Base-by-base conservation (phyloP, 2,888 invertebrate species). In the Athalia circularis region DNA sequence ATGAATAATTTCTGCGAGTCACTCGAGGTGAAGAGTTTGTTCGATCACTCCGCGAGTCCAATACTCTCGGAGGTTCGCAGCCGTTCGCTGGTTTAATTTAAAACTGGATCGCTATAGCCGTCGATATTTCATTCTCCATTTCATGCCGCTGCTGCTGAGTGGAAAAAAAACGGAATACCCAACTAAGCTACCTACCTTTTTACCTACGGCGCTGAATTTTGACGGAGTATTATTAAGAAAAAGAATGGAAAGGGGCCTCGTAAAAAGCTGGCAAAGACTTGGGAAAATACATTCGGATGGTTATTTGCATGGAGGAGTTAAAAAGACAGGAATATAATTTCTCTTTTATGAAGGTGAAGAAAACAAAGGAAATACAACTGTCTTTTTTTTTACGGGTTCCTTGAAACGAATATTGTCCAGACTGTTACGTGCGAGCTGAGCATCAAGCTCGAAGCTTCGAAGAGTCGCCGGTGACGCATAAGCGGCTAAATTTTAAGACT, bases 311-410 rank as follows among this genome's bases (percentile, higher is more conserved):
- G 57, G 52, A 13, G 47, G 59, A 59, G 45, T 57, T 59, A 13
- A 72, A 59, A 54, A 72, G 59, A 7, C 59, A 59, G 72, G 72
- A 47, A 72, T 72, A 54, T n/a, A 72, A 72, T 72, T 59, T 13
- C 47, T 45, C 59, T 57, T 59, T 59, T 59, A 72, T 72, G 45
- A 72, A 72, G 59, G 59, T 57, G 8, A 7, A 47, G 57, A 47
- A 59, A 72, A 59, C 57, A 72, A 72, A 72, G 45, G 54, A 15
- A 72, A 65, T 65, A 65, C 64, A 48, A 65, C 65, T 65, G 47
- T 65, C 65, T 65, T 48, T 29, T 29, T 29, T 29, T 65, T 52
- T 13, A 52, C 50, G 54, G 52, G 45, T 29, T 3, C 29, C 64
- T 54, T 54, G 9, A 9, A 54, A 29, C 15, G 45, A 13, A 67